These are phyloP conservation scores for Aricia agestis DNA, from an alignment of 1,140 invertebrate genomes.

Conservation along the genomic window DNA sequence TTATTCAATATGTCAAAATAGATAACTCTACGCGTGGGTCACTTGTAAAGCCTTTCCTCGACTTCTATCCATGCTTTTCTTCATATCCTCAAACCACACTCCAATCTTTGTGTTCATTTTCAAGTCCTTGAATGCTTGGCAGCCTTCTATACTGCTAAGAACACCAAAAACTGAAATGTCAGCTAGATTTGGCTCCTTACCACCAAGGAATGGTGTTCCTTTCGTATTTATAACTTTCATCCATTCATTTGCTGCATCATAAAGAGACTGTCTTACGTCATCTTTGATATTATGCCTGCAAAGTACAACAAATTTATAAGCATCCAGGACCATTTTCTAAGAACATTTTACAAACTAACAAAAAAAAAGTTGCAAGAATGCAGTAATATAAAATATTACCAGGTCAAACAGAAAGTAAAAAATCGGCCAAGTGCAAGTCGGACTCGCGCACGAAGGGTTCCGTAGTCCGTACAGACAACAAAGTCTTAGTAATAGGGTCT, in stretches of 20 bases:
- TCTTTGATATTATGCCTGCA: conserved; percentile 88
- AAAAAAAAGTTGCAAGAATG: no score
- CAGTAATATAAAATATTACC: no score
- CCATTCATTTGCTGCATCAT: conserved; percentile 92
- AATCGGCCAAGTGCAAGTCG: no score
- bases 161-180: conserved; percentile 96
- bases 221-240: conserved; percentile 82
- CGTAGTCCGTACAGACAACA: no score
- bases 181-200: conserved; percentile 91
- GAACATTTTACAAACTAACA: no score
- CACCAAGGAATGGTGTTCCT: conserved; percentile 88
- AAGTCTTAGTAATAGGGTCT: no score
- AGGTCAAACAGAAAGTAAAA: no score
- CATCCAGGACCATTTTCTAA: no score
- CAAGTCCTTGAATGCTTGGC: conserved; percentile 92
- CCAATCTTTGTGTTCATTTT: conserved; percentile 49
- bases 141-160: conserved; percentile 96
- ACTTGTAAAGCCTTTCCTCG: conserved; percentile 42
- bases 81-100: conserved; percentile 59
- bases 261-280: conserved; percentile 92
- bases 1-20: neutral
- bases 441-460: no score
- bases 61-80: conserved; percentile 38
- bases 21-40: conserved; percentile 24
- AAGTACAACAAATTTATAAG: conserved; percentile 23